Evolutionary conservation across 1,140 invertebrate genomes (phyloP), one percentile per base, ranked within the genome.

Genomic region (Conopomorpha cramerella): DNA sequence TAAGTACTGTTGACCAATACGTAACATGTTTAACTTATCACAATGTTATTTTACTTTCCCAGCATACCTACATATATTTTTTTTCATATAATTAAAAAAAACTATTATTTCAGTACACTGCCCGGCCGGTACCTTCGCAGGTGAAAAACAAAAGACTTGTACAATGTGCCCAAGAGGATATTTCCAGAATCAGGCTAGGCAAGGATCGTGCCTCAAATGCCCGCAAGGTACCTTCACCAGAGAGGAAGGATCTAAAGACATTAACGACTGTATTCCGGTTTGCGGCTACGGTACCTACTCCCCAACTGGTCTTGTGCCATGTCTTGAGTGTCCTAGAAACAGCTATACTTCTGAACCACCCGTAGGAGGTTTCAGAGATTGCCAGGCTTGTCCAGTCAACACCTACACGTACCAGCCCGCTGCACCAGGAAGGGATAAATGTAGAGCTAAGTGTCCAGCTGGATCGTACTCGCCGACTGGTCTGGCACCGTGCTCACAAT

Each of bases 231-330:
- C 90, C 4, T 98, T 95, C 51, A 99, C 97, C 0, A 83, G 86
- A 54, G 90, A 95, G 77, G 86, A 95, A 79, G 95, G 94, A 19
- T 91, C 90, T 0, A 94, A 94, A 60, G 84, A 85, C 35, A 78
- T 91, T 14, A 80, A 84, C 16, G 91, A 93, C 47, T 95, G 92
- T 65, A 81, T 94, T 37, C 93, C 95, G 4, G 94, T 97, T 17
- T 98, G 95, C 61, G 95, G 95, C 6, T 96, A 91, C 62, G 95
- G 95, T 43, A 98, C 95, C 16, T 98, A 95, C 66, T 96, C 93
- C 1, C 92, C 92, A 16, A 96, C 92, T 29, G 95, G 95, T 29
- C 73, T 97, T 30, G 93, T 98, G 16, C 95, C 95, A 10, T 98
- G 95, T 57, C 78, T 97, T 30, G 93, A 97, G 67, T 98, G 95